A percentile compares a stretch with the other conserved stretches of the same genome.
Conservation (phyloP, 2,113 vertebrate species). For the Ahaetulla prasina region DNA sequence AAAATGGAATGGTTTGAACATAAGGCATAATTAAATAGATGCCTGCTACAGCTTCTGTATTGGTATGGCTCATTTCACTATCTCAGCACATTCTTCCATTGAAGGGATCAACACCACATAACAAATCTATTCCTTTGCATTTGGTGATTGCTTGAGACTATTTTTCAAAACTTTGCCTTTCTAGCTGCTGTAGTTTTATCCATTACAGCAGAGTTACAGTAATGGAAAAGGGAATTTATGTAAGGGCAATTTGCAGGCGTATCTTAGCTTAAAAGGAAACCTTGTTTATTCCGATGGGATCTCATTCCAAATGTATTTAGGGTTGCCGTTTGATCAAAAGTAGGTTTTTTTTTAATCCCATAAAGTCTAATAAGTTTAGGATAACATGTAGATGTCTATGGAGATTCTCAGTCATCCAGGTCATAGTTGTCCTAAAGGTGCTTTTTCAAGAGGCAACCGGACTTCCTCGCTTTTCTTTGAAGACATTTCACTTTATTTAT, state of each 20-base stretch:
- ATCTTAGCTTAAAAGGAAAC: background rate
- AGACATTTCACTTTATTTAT: too few species aligned
- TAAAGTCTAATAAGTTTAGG: background rate
- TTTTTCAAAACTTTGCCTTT: constrained; percentile 42
- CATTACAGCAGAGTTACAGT: constrained; percentile 44
- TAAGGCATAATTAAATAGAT: constrained; percentile 58
- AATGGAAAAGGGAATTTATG: background rate
- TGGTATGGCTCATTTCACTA: constrained; percentile 30
- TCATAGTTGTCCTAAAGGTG: too few species aligned
- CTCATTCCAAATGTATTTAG: background rate
- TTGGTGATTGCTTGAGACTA: constrained; percentile 40
- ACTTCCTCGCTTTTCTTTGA: too few species aligned
- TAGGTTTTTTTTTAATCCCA: background rate
- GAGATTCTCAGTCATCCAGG: too few species aligned
- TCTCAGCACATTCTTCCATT: constrained; percentile 40
- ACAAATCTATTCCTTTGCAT: constrained; percentile 52
- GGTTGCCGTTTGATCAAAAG: background rate
- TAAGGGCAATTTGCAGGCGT: background rate
- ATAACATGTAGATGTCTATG: background rate
- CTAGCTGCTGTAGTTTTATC: constrained; percentile 47
- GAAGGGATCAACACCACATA: constrained; percentile 33
- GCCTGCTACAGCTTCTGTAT: constrained; percentile 54
- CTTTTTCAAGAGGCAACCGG: too few species aligned
- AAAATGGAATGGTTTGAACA: constrained; percentile 62
- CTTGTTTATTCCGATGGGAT: background rate